phyloP scores from a whole-genome alignment of 2,797 vertebrate genomes.

The Cynodonichthys magdalenae region DNA sequence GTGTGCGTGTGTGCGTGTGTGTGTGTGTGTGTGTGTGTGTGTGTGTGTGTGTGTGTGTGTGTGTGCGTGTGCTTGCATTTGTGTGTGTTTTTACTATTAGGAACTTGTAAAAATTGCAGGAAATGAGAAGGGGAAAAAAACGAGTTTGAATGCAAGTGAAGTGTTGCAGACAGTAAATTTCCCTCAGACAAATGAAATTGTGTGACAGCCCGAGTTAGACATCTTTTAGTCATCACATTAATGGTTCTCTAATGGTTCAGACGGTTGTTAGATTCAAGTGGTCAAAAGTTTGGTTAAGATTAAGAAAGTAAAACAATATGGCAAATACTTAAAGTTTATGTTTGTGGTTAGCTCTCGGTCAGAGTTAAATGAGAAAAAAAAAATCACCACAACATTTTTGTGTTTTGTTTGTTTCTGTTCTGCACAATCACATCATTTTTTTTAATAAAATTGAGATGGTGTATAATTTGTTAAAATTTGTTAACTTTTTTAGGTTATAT shows the following conservation, averaged over 20 bases:
- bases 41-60: constrained; percentile 49
- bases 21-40: constrained; percentile 38
- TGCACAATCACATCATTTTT: constrained; percentile 11
- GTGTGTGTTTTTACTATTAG: constrained; percentile 35
- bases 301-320: constrained; percentile 36
- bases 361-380: constrained; percentile 38
- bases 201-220: constrained; percentile 25
- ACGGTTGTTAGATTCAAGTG: constrained; percentile 40
- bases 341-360: constrained; percentile 43
- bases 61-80: constrained; percentile 33
- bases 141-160: constrained; percentile 28
- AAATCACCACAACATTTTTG: constrained; percentile 33
- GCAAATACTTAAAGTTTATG: constrained; percentile 31
- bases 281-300: constrained; percentile 43
- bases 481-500: background rate
- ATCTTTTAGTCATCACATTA: constrained; percentile 50
- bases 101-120: constrained; percentile 28
- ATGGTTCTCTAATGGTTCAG: constrained; percentile 35
- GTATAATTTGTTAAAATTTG: constrained; percentile 39
- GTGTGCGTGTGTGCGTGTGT: constrained; percentile 13
- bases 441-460: constrained; percentile 1
- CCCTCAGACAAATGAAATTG: constrained; percentile 23
- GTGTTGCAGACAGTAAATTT: constrained; percentile 18
- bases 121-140: constrained; percentile 28
- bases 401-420: constrained; percentile 42